phyloP scores from a whole-genome alignment of 2,113 vertebrate genomes.

The Arenaria interpres region DNA sequence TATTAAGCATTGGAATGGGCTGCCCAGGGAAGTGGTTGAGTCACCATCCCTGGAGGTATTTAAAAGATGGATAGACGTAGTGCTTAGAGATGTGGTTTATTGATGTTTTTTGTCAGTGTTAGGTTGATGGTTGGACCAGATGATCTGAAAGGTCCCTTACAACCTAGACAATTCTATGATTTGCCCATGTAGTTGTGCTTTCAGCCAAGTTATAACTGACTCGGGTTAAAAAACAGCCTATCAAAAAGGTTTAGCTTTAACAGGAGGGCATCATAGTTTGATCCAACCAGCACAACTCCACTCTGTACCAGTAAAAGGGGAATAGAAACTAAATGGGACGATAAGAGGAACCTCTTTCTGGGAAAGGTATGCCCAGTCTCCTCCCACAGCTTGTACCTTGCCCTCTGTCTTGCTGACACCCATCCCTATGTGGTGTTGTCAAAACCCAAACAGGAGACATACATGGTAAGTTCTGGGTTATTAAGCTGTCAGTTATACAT shows the following conservation, averaged over 20 bases:
- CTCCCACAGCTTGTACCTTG: constrained; percentile 2
- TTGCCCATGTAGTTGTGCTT: neutral
- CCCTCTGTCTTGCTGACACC: neutral
- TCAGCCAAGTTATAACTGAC: neutral
- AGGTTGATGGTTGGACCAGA: too few relatives aligned
- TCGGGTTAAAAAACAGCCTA: neutral
- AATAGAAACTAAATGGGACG: neutral
- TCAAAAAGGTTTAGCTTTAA: neutral
- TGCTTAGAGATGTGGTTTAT: too few relatives aligned
- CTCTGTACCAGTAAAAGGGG: neutral
- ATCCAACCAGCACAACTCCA: neutral
- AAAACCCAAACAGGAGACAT: neutral
- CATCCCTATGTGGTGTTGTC: neutral
- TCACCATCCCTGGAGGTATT: too few relatives aligned
- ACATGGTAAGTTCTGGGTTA: neutral
- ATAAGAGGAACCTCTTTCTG: neutral
- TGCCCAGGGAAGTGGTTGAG: too few relatives aligned
- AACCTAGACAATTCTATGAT: neutral
- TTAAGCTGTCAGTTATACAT: neutral
- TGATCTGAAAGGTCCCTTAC: too few relatives aligned
- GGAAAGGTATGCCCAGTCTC: neutral
- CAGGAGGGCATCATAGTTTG: neutral
- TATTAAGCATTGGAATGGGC: too few relatives aligned
- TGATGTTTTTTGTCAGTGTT: too few relatives aligned
- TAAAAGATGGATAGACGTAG: too few relatives aligned